phyloP scores from a whole-genome alignment of 2,113 vertebrate genomes.

The Burhinus bistriatus region DNA sequence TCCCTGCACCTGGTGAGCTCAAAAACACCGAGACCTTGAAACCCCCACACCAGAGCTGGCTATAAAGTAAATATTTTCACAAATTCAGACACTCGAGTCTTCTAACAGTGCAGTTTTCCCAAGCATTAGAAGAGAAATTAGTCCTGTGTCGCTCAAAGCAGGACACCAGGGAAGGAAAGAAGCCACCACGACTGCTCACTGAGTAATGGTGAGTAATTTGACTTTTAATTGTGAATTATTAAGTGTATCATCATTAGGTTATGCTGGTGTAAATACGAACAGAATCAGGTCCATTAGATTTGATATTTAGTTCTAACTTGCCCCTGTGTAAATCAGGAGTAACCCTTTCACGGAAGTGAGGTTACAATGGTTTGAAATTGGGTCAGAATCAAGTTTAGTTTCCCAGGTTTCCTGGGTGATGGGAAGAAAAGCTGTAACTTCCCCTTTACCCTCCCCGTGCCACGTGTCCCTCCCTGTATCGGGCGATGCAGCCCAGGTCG shows the following conservation, averaged over 20 bases:
- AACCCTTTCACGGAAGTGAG: neutral
- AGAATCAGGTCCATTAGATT: neutral
- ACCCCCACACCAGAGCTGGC: no score
- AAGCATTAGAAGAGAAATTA: no score
- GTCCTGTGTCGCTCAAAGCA: no score
- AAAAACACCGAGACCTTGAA: no score
- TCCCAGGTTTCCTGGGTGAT: neutral
- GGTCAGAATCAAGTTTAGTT: neutral
- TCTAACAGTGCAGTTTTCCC: no score
- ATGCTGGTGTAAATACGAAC: neutral
- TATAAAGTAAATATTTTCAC: no score
- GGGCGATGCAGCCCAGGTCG: neutral
- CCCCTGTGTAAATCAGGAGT: neutral
- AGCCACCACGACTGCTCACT: neutral
- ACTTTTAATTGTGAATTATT: neutral
- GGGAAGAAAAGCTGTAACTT: neutral
- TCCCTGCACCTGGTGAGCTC: no score
- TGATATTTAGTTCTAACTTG: neutral
- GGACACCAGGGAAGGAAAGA: neutral
- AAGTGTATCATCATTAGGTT: neutral
- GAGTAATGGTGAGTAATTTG: neutral
- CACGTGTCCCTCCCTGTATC: neutral
- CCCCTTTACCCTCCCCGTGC: neutral
- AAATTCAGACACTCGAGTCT: no score
- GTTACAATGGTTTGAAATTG: neutral